Conservation (phyloP, 1,140 invertebrate species). For the Nephila pilipes region DNA sequence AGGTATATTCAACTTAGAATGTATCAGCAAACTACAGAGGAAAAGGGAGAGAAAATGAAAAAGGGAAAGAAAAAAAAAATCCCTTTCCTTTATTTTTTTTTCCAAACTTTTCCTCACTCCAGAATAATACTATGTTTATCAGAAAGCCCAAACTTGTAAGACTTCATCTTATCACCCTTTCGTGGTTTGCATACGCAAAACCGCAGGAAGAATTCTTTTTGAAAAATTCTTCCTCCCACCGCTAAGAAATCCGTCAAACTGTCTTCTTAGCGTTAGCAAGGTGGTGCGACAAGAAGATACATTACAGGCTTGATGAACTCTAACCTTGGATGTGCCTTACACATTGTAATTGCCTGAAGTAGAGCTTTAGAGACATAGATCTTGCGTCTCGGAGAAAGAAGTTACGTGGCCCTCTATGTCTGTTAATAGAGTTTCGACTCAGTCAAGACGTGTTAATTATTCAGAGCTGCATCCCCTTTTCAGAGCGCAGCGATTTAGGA, state of each 20-base stretch:
- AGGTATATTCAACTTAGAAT: slow-evolving; percentile 33
- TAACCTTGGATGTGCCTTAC: slow-evolving; percentile 65
- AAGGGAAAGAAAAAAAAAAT: slow-evolving; percentile 31
- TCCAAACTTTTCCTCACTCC: slow-evolving; percentile 31
- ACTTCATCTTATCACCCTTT: slow-evolving; percentile 73
- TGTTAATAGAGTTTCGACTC: slow-evolving; percentile 69
- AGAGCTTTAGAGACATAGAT: slow-evolving; percentile 61
- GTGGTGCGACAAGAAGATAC: slow-evolving; percentile 65
- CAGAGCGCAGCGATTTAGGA: slow-evolving; percentile 35
- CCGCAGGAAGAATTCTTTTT: slow-evolving; percentile 60
- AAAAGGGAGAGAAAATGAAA: slow-evolving; percentile 26
- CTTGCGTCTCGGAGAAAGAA: slow-evolving; percentile 49
- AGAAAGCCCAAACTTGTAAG: slow-evolving; percentile 75
- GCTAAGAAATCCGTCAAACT: slow-evolving; percentile 74
- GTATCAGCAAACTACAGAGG: slow-evolving; percentile 9
- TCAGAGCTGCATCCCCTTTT: slow-evolving; percentile 59
- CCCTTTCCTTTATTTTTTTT: not conserved
- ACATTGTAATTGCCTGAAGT: slow-evolving; percentile 74
- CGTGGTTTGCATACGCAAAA: slow-evolving; percentile 75
- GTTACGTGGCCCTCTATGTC: slow-evolving; percentile 66
- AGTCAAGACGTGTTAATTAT: slow-evolving; percentile 75
- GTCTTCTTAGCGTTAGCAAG: slow-evolving; percentile 71
- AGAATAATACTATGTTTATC: slow-evolving; percentile 74
- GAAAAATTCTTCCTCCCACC: slow-evolving; percentile 61
- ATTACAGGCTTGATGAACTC: slow-evolving; percentile 75